phyloP scores from a whole-genome alignment of 2,888 invertebrate species.

The Bellardia bayeri region DNA sequence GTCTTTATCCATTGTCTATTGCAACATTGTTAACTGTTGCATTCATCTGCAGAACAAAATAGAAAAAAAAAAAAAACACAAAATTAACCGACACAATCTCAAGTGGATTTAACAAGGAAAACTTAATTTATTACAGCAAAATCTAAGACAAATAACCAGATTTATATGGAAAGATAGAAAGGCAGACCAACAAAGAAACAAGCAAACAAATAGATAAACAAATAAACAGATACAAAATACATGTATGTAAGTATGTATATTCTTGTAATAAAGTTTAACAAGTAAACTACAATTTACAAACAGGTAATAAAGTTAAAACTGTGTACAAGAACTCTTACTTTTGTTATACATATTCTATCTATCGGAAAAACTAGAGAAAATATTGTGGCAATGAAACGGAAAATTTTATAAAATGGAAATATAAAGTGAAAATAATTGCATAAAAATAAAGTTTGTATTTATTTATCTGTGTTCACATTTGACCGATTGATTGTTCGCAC shows the following conservation, averaged over 20 bases:
- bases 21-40: conserved; percentile 49
- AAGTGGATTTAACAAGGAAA: conserved; percentile 63
- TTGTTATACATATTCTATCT: neutral
- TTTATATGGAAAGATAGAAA: conserved; percentile 6
- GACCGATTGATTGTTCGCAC: neutral
- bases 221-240: conserved; percentile 55
- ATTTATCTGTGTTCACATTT: neutral
- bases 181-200: neutral
- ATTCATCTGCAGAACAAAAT: neutral
- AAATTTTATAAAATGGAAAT: neutral
- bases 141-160: conserved; percentile 56
- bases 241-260: too few relatives aligned
- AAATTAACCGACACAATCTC: conserved; percentile 61
- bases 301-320: conserved; percentile 66
- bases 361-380: neutral
- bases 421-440: conserved; percentile 50
- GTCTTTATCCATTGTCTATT: neutral
- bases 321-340: neutral
- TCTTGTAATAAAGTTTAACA: conserved; percentile 56
- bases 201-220: conserved; percentile 43
- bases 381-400: conserved; percentile 27
- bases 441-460: conserved; percentile 19
- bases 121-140: conserved; percentile 64
- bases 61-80: conserved; percentile 17
- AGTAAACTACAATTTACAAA: conserved; percentile 59